phyloP scores from a whole-genome alignment of 2,797 vertebrate genomes.

The Chromis chromis region DNA sequence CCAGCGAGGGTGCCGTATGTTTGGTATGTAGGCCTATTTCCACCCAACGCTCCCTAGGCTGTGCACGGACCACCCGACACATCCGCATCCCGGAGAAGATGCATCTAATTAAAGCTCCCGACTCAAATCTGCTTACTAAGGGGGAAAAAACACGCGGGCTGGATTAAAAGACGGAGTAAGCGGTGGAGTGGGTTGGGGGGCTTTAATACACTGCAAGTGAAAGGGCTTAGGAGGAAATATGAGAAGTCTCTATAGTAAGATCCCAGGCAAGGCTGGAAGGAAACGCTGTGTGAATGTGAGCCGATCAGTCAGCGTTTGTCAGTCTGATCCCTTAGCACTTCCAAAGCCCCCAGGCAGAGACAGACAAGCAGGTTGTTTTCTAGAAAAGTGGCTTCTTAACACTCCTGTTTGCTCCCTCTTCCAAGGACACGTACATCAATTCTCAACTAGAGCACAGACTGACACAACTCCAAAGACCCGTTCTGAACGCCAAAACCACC shows the following conservation, averaged over 20 bases:
- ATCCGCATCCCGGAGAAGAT: constrained; percentile 77
- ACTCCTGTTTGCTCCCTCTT: constrained; percentile 57
- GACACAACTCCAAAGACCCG: constrained; percentile 44
- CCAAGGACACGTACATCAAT: constrained; percentile 57
- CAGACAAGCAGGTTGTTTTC: constrained; percentile 75
- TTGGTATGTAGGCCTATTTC: constrained; percentile 86
- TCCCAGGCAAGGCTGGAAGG: constrained; percentile 78
- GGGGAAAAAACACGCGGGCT: constrained; percentile 73
- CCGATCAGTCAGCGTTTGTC: constrained; percentile 83
- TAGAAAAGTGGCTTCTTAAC: constrained; percentile 73
- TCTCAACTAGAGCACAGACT: constrained; percentile 39
- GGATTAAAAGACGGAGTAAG: constrained; percentile 80
- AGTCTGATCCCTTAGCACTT: constrained; percentile 77
- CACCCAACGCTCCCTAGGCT: constrained; percentile 76
- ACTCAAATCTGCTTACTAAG: constrained; percentile 86
- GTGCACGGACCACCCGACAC: constrained; percentile 79
- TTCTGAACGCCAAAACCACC: constrained; percentile 20
- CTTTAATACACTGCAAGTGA: constrained; percentile 83
- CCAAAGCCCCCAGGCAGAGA: constrained; percentile 75
- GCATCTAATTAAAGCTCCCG: constrained; percentile 85
- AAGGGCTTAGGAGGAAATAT: constrained; percentile 83
- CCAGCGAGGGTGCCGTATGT: constrained; percentile 87
- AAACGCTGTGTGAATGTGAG: constrained; percentile 78
- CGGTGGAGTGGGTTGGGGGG: constrained; percentile 58
- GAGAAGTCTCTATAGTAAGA: constrained; percentile 81